phyloP scores from a whole-genome alignment of 2,113 vertebrate genomes.

The Cnemophilus loriae region DNA sequence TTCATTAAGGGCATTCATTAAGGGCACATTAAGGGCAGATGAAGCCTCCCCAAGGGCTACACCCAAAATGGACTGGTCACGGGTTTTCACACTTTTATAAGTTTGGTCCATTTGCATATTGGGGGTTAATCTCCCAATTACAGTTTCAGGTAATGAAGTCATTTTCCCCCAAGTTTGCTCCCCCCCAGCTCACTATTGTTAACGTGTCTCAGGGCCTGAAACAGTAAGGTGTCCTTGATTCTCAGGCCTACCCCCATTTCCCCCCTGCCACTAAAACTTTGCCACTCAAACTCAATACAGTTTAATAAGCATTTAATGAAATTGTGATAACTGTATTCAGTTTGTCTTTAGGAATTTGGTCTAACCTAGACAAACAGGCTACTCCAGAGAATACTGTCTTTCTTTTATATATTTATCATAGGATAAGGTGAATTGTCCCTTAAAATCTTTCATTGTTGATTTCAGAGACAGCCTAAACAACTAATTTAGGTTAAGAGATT shows the following conservation, averaged over 20 bases:
- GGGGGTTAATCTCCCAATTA: too few species aligned
- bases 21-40: too few species aligned
- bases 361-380: background rate
- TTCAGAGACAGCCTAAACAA: constrained; percentile 22
- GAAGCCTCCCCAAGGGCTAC: too few species aligned
- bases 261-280: background rate
- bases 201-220: too few species aligned
- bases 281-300: background rate
- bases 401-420: background rate
- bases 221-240: too few species aligned
- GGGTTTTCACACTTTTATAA: too few species aligned
- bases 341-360: background rate
- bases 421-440: background rate
- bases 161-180: too few species aligned
- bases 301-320: background rate
- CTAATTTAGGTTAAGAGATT: background rate
- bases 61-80: too few species aligned
- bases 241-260: accelerated
- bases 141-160: too few species aligned
- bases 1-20: too few species aligned
- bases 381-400: background rate
- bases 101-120: too few species aligned
- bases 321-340: background rate
- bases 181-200: too few species aligned
- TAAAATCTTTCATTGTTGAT: background rate